These are phyloP conservation scores for Lasius fuliginosus DNA, from an alignment of 2,888 invertebrate species.

Conservation along the genomic window DNA sequence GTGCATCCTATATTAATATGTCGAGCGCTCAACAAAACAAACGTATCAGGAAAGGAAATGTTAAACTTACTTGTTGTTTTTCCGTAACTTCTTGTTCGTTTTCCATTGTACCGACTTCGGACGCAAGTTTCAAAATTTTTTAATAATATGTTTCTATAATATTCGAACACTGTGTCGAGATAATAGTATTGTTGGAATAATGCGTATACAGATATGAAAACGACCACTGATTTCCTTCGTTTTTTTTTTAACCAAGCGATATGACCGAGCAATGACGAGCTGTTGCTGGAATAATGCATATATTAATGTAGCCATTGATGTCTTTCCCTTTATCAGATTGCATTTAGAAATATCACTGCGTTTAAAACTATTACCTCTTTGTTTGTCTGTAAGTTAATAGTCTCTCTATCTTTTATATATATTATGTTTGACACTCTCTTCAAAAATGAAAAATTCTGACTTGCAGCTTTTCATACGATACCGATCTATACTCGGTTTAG, in stretches of 20 bases:
- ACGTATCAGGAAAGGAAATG: neutral
- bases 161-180: neutral
- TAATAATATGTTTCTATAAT: neutral
- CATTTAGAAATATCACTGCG: too few species aligned
- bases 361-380: neutral
- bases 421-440: neutral
- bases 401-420: neutral
- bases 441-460: neutral
- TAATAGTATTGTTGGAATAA: neutral
- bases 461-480: neutral
- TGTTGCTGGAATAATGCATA: neutral
- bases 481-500: neutral
- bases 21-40: neutral
- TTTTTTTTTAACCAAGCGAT: neutral
- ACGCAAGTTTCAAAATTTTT: too few species aligned
- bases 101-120: neutral
- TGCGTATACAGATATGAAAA: neutral
- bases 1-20: neutral
- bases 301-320: neutral
- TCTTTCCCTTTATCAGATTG: neutral
- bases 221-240: neutral
- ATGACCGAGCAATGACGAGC: neutral
- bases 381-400: neutral
- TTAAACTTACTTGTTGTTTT: neutral
- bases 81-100: neutral